Evolutionary conservation across 1,140 invertebrate genomes (phyloP), one percentile per base, ranked within the genome.

Genomic region (Thereuonema tuberculata): DNA sequence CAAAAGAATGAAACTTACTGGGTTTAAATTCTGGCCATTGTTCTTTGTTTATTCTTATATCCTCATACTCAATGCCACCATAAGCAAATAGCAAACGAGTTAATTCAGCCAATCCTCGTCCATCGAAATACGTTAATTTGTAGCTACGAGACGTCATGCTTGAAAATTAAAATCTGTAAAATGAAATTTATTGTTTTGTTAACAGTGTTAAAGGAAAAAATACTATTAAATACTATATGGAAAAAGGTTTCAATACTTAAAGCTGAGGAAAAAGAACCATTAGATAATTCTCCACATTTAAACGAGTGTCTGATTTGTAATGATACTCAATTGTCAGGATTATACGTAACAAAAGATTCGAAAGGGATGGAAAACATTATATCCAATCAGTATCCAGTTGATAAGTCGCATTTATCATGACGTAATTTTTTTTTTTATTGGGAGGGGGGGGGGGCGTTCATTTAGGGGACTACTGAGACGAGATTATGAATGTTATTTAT

Each of bases 51-150:
- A 83, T 76, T 56, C 83, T 77, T 1, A 78, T 67, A 70, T 91
- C 87, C 68, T 86, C 82, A 67, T 83, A 91, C 26, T 81, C 76
- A 20, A 82, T 73, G 49, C 75, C 79, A 3, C 77, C 81, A 70
- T 88, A 86, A 47, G 77, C 79, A 0, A 90, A 70, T 1, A 92
- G 67, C 55, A 83, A 82, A 46, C 88, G 78, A 55, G 86, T 83
- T 9, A 84, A 76, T 68, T 91, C 86, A 1, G 73, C 85, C 14
- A 86, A 70, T 53, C 82, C 86, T 61, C 79, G 81, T 0, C 81
- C 65, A 53, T 83, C 75, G 68, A 87, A 88, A 31, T 59, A 59
- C 14, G 58, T 59, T 27, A 59, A 59, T 25, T 27, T 17, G 47
- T 59, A 59, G 12, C 49, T 58, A 17, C 46, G 56, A 48, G 56